Base-by-base conservation (phyloP, 1,140 invertebrate species). In the Leptestheria dahalacensis region DNA sequence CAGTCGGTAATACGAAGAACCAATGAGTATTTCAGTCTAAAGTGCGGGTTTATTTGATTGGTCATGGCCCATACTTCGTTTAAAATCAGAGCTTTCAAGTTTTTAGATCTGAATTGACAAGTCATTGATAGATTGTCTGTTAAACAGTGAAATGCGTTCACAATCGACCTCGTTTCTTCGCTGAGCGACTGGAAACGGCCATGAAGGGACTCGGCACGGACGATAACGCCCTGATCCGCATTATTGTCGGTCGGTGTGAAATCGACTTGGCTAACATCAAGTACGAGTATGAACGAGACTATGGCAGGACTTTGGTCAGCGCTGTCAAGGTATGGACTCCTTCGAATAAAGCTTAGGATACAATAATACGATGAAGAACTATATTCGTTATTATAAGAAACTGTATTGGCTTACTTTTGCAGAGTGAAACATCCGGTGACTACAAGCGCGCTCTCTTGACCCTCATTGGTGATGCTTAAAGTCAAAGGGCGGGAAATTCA, bases 231-330 rank as follows among this genome's bases (percentile, higher is more conserved):
- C 64, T 76, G 15, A 73, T 76, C 47, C 61, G 74, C 10, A 69
- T 76, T 21, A 67, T 75, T 52, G 74, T 75, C n/a, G 68, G 69
- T 12, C 66, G 74, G 12, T 79, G 79, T 46, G 85, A 88, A 74
- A 75, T 83, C 52, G 85, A 87, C 73, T 73, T 87, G 64, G 79
- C 70, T 20, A 75, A 77, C 64, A 83, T 88, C 64, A 84, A 85
- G 70, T 68, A 73, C 47, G 80, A 83, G 63, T 85, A 81, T 69
- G 78, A 83, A 67, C 73, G 77, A 2, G 73, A 80, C 46, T 85
- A 84, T 68, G 79, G 81, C 65, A 85, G 83, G 65, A 81, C 82
- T 0, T 68, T 88, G 52, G 75, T 77, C 58, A 80, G 79, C 68
- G 78, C 77, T 60, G 74, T 86, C 48, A 74, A 71, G 76, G 81